phyloP scores from a whole-genome alignment of 2,113 vertebrate species.

The Rhabdornis inornatus region DNA sequence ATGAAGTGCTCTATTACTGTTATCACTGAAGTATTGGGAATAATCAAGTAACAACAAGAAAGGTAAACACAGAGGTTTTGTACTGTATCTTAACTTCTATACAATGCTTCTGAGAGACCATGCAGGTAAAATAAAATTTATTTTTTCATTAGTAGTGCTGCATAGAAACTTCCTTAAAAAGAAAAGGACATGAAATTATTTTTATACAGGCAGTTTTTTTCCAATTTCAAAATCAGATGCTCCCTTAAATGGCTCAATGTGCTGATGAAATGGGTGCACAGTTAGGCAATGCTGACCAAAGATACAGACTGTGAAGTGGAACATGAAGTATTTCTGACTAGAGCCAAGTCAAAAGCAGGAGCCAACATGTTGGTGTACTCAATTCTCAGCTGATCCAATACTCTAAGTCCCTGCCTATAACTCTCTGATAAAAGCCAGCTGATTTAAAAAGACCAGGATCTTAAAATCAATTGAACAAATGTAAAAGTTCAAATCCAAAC shows the following conservation, averaged over 20 bases:
- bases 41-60: constrained; percentile 24
- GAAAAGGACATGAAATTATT: not conserved
- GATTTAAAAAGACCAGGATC: not conserved
- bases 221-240: not conserved
- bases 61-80: constrained; percentile 19
- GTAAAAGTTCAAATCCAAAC: not conserved
- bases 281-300: constrained; percentile 11
- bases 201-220: not conserved
- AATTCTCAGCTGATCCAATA: not conserved
- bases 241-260: not conserved
- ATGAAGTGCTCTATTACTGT: constrained; percentile 29
- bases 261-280: not conserved
- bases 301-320: not conserved
- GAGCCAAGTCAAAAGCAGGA: not conserved
- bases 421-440: not conserved
- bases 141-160: not conserved
- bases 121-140: not conserved
- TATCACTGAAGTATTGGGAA: constrained; percentile 41
- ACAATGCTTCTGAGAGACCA: not conserved
- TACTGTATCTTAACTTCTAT: not conserved
- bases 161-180: not conserved
- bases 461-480: not conserved
- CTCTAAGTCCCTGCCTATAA: not conserved
- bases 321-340: not conserved
- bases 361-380: not conserved